These are phyloP conservation scores for Bubo bubo DNA, from an alignment of 2,113 vertebrate species.

Conservation along the genomic window DNA sequence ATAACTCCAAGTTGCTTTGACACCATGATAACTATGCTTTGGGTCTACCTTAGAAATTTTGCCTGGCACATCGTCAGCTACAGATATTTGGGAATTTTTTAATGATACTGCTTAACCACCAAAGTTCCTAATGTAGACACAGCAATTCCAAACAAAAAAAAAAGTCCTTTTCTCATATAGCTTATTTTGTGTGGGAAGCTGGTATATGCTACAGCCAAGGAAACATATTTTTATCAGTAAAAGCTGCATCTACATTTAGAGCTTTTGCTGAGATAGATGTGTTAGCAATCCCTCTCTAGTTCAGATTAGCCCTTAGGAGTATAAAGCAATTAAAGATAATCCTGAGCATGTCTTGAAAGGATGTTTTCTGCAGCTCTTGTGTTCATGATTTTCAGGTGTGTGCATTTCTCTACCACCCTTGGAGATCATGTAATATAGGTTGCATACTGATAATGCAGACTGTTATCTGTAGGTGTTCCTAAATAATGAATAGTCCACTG, in stretches of 20 bases:
- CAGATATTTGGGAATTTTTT: neutral
- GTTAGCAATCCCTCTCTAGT: neutral
- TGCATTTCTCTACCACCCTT: neutral
- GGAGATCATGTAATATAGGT: constrained; percentile 5
- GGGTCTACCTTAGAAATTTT: neutral
- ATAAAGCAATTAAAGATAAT: constrained; percentile 52
- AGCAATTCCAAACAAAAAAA: neutral
- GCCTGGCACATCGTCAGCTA: neutral
- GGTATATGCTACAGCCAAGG: neutral
- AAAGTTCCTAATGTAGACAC: neutral
- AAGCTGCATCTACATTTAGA: neutral
- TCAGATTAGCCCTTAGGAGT: neutral
- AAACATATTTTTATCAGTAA: neutral
- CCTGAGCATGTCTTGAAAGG: neutral
- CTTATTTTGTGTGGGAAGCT: neutral
- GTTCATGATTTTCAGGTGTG: neutral
- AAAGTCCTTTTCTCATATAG: neutral
- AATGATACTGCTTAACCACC: neutral
- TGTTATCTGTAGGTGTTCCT: constrained; percentile 43
- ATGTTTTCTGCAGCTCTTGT: constrained; percentile 24
- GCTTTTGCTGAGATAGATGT: neutral
- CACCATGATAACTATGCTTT: neutral
- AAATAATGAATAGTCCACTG: constrained; percentile 34
- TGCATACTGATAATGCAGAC: constrained; percentile 20
- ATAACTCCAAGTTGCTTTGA: neutral